phyloP scores from a whole-genome alignment of 2,888 invertebrate species.

The Spilarctia lutea region DNA sequence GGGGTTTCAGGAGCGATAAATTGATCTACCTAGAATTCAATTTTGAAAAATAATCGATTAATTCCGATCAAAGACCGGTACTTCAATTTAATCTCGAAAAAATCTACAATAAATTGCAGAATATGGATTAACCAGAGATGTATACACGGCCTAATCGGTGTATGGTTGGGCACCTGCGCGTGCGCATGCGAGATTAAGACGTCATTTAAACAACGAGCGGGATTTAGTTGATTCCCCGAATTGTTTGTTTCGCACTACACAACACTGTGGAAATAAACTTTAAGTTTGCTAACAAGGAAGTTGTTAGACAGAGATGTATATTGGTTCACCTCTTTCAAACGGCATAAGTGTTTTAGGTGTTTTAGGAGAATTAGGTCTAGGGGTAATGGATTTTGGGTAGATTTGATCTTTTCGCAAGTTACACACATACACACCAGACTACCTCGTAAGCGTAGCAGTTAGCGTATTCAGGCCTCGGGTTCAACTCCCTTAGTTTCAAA shows the following conservation, averaged over 20 bases:
- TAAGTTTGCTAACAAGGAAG: conserved; percentile 46
- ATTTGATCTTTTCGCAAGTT: too few species aligned
- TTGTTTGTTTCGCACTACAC: conserved; percentile 30
- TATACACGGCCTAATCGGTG: conserved; percentile 12
- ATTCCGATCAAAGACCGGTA: too few species aligned
- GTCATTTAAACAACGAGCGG: conserved; percentile 52
- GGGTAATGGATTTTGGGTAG: too few species aligned
- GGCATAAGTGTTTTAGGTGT: not conserved
- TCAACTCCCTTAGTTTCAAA: too few species aligned
- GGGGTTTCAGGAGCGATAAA: too few species aligned
- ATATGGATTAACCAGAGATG: conserved; percentile 14
- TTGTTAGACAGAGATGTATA: not conserved
- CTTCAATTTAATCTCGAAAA: too few species aligned
- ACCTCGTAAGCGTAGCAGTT: too few species aligned
- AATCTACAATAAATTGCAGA: too few species aligned
- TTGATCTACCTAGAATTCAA: too few species aligned
- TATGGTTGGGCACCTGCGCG: conserved; percentile 44
- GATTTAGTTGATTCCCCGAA: conserved; percentile 57
- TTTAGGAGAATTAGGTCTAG: not conserved
- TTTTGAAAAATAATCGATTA: too few species aligned
- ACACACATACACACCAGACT: too few species aligned
- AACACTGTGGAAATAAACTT: conserved; percentile 39
- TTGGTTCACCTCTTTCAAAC: not conserved
- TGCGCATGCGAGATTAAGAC: conserved; percentile 49
- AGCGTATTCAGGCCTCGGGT: too few species aligned